These are phyloP conservation scores for Incurvaria masculella DNA, from an alignment of 2,888 invertebrate genomes.

Conservation along the genomic window DNA sequence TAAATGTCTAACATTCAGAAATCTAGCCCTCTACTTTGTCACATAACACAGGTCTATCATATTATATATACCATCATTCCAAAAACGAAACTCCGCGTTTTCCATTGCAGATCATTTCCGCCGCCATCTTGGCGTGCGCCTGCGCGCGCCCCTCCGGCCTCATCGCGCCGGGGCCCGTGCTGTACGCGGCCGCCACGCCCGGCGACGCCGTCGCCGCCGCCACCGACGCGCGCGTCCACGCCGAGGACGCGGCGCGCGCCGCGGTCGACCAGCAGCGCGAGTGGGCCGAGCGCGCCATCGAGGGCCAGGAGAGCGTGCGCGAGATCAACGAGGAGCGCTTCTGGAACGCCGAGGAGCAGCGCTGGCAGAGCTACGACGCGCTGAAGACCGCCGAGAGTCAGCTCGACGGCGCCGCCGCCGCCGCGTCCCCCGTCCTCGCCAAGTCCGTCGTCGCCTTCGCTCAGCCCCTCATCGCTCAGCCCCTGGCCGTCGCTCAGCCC, in stretches of 20 bases:
- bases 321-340: conserved; percentile 44
- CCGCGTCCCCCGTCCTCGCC: conserved; percentile 42
- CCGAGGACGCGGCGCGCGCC: conserved; percentile 45
- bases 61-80: too few species aligned
- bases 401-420: conserved; percentile 46
- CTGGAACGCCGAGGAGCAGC: conserved; percentile 49
- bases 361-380: conserved; percentile 49
- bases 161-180: conserved; percentile 16
- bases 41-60: too few species aligned
- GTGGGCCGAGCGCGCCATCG: conserved; percentile 23
- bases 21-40: too few species aligned
- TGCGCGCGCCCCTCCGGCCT: conserved; percentile 7
- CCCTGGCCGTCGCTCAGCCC: conserved; percentile 15
- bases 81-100: too few species aligned
- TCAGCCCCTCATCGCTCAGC: conserved; percentile 20
- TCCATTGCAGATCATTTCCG: conserved; percentile 52
- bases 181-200: conserved; percentile 1
- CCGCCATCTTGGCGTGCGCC: conserved; percentile 40
- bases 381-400: conserved; percentile 44
- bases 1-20: too few species aligned
- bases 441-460: conserved; percentile 42
- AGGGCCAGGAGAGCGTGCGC: conserved; percentile 37
- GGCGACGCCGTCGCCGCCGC: conserved; percentile 24
- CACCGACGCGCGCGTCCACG: conserved; percentile 47
- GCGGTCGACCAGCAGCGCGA: conserved; percentile 29